Evolutionary conservation across 1,140 invertebrate genomes (phyloP), one percentile per base, ranked within the genome.

Genomic region (Physella acuta): DNA sequence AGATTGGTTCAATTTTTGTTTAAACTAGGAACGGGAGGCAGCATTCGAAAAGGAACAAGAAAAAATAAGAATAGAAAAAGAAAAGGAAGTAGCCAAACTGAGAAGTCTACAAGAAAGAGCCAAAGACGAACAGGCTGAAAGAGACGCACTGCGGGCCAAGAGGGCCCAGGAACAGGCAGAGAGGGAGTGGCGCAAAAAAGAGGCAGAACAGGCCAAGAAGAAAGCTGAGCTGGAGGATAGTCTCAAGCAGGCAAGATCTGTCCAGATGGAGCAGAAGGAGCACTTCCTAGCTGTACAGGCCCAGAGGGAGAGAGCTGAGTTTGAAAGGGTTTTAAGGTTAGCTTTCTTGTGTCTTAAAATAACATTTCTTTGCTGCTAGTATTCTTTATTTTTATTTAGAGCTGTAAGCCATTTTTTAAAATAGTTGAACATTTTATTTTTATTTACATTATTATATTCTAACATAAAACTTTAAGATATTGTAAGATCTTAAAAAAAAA

Each of bases 231-330:
- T 73, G 26, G 82, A 85, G 63, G 78, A 71, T 8, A 80, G 79
- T 74, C 69, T 86, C 72, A 82, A 79, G 58, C 61, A 79, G n/a
- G 85, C 85, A 11, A 71, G 85, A 49, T 73, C 77, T 24, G 71
- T 78, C 39, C 84, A 86, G 75, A 81, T 82, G 79, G 66, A 79
- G 53, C 78, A 85, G 68, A 86, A 85, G 73, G 81, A 85, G 66
- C 83, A 84, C 64, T 82, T 80, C 69, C 72, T 85, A 44, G 84
- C 82, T n/a, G 80, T 85, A n/a, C 83, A 86, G 74, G 85, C 84
- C 24, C 80, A 84, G 61, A 72, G 82, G 31, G 85, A 86, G 64
- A 74, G 83, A 49, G 76, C 75, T 26, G 84, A 86, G 64, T 85
- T 85, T 77, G 83, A 86, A 67, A 71, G 80, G 61, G 83, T 85